Evolutionary conservation across 2,113 vertebrate species (phyloP), one percentile per base, ranked within the genome.

Genomic region (Nibea coibor): DNA sequence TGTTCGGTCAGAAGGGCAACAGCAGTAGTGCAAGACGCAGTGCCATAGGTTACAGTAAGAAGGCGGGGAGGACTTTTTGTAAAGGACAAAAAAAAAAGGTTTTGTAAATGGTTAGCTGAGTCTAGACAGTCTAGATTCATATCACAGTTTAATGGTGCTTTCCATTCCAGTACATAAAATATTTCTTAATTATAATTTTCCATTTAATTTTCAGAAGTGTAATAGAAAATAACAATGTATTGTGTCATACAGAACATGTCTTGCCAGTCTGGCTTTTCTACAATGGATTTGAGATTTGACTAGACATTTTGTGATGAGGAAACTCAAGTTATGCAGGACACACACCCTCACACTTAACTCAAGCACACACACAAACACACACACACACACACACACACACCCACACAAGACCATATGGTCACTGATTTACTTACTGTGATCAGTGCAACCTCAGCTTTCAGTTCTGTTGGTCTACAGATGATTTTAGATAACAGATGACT

Each of bases 91-190:
- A 39, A 39, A 43, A 65, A 63, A 19, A 42, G 16, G 35, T 88
- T 88, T 90, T 90, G 83, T 89, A 87, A 86, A 80, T 56, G 78
- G 42, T 85, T 66, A 19, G 78, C 56, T 85, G 74, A 84, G 78
- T 86, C 85, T 47, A 20, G 79, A 88, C 83, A n/a, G 68, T 84
- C 75, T 75, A 80, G 89, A 88, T 88, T 92, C 67, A 69, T 39
- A 59, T 67, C 43, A 71, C 64, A 51, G 75, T 81, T 83, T 62
- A 87, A 90, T 75, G 92, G 89, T 93, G 92, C 93, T 93, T 90
- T 91, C 83, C 88, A 91, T 92, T 93, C 91, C 91, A 84, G 75
- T 88, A 81, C 83, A 69, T 75, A 0, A 57, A 61, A 83, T 72
- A 66, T 72, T 83, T 87, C 77, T 90, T 85, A 66, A 73, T 69